Evolutionary conservation across 2,797 vertebrate species (phyloP).

Genomic region (Squalus acanthias): DNA sequence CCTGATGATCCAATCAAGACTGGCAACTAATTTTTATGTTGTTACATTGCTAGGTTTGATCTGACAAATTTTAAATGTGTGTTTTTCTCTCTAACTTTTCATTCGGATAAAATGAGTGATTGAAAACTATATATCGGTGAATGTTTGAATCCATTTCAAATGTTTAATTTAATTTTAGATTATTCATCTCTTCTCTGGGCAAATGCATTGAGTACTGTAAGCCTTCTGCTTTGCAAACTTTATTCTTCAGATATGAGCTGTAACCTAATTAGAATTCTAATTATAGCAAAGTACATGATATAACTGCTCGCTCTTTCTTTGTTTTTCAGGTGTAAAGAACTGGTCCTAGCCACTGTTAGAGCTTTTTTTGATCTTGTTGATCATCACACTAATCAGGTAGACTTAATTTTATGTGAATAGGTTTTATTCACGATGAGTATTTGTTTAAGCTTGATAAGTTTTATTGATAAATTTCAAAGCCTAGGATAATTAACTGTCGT

Average conservation of each 20-base stretch:
- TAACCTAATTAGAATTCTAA: neutral
- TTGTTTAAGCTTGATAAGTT: neutral
- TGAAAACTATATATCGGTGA: neutral
- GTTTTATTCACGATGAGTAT: neutral
- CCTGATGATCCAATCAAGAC: neutral
- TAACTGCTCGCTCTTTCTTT: neutral
- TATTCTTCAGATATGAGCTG: neutral
- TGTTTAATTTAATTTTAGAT: neutral
- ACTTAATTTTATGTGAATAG: neutral
- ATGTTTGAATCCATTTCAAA: neutral
- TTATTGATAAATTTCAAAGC: neutral
- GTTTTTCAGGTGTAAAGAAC: conserved; percentile 83
- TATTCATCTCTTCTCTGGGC: neutral
- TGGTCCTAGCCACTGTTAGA: conserved; percentile 82
- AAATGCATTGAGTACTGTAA: neutral
- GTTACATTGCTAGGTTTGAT: neutral
- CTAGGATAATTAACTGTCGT: neutral
- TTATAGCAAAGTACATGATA: neutral
- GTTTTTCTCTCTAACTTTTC: neutral
- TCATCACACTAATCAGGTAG: conserved; percentile 82
- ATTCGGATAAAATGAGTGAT: neutral
- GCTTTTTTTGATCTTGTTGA: conserved; percentile 90
- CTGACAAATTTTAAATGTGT: neutral
- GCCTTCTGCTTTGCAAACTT: neutral
- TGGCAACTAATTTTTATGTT: neutral